phyloP scores from a whole-genome alignment of 2,113 vertebrate species.

The Nycticryphes semicollaris region DNA sequence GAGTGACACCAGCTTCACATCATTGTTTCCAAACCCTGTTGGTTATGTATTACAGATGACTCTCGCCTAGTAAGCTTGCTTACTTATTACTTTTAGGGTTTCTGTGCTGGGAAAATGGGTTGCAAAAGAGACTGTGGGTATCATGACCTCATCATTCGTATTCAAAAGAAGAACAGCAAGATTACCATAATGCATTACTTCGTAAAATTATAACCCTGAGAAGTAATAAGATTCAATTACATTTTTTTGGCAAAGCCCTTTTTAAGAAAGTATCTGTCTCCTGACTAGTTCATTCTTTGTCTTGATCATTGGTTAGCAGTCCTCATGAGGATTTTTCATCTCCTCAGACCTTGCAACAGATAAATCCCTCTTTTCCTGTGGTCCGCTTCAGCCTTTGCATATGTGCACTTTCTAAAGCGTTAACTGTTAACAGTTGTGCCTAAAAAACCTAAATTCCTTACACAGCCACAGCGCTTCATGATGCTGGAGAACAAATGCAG shows the following conservation, averaged over 20 bases:
- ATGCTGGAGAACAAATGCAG: background rate
- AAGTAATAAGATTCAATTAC: constrained; percentile 50
- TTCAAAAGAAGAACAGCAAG: constrained; percentile 55
- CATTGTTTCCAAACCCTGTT: constrained; percentile 19
- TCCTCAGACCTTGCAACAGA: constrained; percentile 17
- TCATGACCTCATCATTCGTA: constrained; percentile 49
- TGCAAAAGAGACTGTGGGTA: constrained; percentile 53
- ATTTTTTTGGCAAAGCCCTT: constrained; percentile 22
- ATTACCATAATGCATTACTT: constrained; percentile 53
- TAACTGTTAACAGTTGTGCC: constrained; percentile 53
- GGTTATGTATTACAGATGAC: constrained; percentile 23
- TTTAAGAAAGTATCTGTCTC: constrained; percentile 15
- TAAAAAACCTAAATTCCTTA: constrained; percentile 25
- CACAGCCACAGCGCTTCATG: background rate
- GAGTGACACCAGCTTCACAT: background rate
- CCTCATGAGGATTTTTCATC: constrained; percentile 39
- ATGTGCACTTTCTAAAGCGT: background rate
- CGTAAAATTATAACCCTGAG: constrained; percentile 49
- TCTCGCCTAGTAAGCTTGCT: constrained; percentile 4
- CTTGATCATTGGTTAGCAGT: background rate
- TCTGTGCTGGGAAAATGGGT: constrained; percentile 47
- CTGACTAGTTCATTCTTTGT: constrained; percentile 34
- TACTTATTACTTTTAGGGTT: constrained; percentile 53
- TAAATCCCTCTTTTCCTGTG: constrained; percentile 49
- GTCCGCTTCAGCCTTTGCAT: constrained; percentile 26